A percentile compares a stretch with the other conserved stretches of the same genome.
phyloP scores from a whole-genome alignment of 2,888 invertebrate genomes.

The Macropis europaea region DNA sequence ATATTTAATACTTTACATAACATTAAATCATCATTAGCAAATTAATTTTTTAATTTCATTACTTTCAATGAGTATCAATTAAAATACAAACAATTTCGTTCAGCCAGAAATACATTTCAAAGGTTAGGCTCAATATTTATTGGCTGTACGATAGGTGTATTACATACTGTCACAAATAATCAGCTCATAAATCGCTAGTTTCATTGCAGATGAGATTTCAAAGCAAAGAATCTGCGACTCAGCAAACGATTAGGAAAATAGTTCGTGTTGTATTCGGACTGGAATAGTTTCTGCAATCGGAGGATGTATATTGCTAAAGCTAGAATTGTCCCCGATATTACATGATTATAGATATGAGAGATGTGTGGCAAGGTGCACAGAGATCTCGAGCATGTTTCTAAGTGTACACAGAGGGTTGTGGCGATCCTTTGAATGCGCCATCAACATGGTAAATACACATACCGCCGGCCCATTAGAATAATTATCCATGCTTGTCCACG shows the following conservation, averaged over 20 bases:
- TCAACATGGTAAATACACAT: slow-evolving; percentile 65
- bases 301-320: not conserved
- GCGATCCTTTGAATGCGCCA: slow-evolving; percentile 65
- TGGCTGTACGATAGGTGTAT: no score
- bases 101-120: no score
- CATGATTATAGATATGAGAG: not conserved
- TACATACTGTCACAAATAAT: no score
- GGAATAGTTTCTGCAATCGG: not conserved
- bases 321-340: not conserved
- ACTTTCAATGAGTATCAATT: no score
- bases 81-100: no score
- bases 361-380: not conserved
- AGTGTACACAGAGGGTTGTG: slow-evolving; percentile 50
- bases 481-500: slow-evolving; percentile 62
- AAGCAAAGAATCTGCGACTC: not conserved
- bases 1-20: no score
- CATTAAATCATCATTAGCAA: no score
- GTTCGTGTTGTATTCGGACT: no score
- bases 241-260: not conserved
- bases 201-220: not conserved
- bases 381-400: slow-evolving; percentile 28
- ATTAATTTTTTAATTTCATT: no score
- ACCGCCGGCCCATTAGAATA: slow-evolving; percentile 71
- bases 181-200: no score
- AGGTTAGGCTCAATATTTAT: no score